Evolutionary conservation across 2,888 invertebrate genomes (phyloP).

Genomic region (Tiphia femorata): DNA sequence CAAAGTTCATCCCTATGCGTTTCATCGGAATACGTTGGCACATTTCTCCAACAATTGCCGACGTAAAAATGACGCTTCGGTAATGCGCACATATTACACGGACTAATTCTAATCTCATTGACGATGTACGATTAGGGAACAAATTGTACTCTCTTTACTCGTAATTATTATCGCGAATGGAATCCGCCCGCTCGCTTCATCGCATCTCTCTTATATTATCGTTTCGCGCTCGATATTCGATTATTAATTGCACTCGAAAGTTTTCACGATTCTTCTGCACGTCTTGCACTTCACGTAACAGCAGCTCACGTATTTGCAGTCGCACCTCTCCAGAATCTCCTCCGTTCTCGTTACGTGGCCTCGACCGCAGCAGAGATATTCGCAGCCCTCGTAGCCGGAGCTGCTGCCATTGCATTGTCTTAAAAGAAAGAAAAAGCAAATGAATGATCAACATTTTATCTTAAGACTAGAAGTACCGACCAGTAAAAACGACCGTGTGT

Average conservation of each 20-base stretch:
- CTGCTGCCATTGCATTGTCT: conserved; percentile 82
- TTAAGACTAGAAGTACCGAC: no score
- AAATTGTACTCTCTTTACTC: background rate
- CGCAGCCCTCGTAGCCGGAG: conserved; percentile 79
- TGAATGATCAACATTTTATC: no score
- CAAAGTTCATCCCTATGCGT: no score
- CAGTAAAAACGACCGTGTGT: no score
- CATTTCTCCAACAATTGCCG: no score
- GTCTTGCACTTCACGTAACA: conserved; percentile 90
- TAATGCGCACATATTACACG: no score
- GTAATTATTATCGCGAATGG: background rate
- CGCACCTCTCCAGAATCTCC: conserved; percentile 80
- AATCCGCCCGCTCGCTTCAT: background rate
- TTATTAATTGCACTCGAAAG: conserved; percentile 79
- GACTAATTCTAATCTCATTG: background rate
- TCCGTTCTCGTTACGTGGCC: conserved; percentile 80
- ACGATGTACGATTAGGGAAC: background rate
- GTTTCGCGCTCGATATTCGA: background rate
- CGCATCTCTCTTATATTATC: background rate
- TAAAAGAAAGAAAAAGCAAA: no score
- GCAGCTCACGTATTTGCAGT: conserved; percentile 89
- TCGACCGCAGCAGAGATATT: conserved; percentile 86
- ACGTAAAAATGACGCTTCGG: no score
- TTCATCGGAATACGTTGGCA: no score
- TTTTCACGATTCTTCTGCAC: conserved; percentile 79